These are phyloP conservation scores for Apeira syringaria DNA, from an alignment of 2,888 invertebrate genomes.

Conservation along the genomic window DNA sequence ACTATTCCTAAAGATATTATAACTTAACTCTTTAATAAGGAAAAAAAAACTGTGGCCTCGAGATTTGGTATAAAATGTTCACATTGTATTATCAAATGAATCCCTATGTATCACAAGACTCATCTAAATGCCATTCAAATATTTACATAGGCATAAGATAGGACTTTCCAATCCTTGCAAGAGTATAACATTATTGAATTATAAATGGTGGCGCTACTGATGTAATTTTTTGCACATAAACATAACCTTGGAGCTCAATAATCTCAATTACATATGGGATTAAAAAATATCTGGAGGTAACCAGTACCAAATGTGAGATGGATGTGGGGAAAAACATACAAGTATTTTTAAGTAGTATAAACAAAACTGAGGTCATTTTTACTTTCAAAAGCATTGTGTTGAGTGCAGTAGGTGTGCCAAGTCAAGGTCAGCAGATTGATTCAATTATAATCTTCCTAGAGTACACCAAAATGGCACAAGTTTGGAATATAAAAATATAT, in stretches of 20 bases:
- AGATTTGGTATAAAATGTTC: no score
- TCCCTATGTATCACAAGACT: no score
- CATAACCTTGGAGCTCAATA: conserved; percentile 21
- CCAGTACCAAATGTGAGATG: neutral
- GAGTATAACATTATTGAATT: conserved; percentile 19
- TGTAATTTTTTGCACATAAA: conserved; percentile 3
- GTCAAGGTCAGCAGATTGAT: conserved; percentile 20
- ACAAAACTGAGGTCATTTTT: conserved; percentile 8
- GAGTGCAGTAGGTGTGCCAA: conserved; percentile 4
- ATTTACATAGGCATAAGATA: no score
- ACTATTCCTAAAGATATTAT: no score
- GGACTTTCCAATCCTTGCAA: no score
- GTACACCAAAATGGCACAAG: neutral
- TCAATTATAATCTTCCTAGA: conserved; percentile 11
- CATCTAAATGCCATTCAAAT: no score
- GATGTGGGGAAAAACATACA: conserved; percentile 1
- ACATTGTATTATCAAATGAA: no score
- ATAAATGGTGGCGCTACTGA: conserved; percentile 16
- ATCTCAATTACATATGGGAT: conserved; percentile 4
- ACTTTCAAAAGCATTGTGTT: conserved; percentile 18
- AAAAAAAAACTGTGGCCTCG: no score
- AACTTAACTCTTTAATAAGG: no score
- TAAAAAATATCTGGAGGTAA: conserved; percentile 14
- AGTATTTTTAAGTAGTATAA: conserved; percentile 10
- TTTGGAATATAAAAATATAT: neutral